Percentiles rank a stretch among this genome's conserved stretches.
Evolutionary conservation across 2,113 vertebrate species (phyloP).

Genomic region (Kryptolebias marmoratus): DNA sequence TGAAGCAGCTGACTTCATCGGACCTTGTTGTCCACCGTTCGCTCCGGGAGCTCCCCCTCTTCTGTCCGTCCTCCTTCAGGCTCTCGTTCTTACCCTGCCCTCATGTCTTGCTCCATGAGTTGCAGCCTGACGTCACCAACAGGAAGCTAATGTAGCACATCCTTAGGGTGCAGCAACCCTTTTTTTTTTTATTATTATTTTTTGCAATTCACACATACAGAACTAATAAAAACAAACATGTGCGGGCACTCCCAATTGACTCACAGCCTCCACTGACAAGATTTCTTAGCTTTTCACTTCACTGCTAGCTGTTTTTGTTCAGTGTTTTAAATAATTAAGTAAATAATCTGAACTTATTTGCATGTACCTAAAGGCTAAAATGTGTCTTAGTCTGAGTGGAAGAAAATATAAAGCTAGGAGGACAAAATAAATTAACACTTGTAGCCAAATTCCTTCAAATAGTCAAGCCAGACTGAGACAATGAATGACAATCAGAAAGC

Average conservation of each 20-base stretch:
- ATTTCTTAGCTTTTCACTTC: slow-evolving; percentile 3
- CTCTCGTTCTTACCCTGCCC: slow-evolving; percentile 30
- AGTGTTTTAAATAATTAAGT: background rate
- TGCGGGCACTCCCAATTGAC: slow-evolving; percentile 15
- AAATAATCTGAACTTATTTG: background rate
- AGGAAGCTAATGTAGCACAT: slow-evolving; percentile 60
- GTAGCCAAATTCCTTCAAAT: background rate
- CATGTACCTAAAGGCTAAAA: too few relatives aligned
- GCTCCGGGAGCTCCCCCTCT: slow-evolving; percentile 8
- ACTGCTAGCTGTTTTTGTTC: background rate
- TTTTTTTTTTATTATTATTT: background rate
- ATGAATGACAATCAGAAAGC: background rate
- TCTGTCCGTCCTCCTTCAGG: slow-evolving; percentile 28
- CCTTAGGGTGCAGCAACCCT: slow-evolving; percentile 57
- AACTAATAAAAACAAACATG: slow-evolving; percentile 26
- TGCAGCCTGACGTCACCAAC: slow-evolving; percentile 68
- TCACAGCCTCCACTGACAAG: background rate
- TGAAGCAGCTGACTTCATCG: slow-evolving; percentile 9
- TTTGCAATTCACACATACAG: slow-evolving; percentile 20
- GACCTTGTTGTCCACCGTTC: slow-evolving; percentile 2
- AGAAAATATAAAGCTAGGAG: too few relatives aligned
- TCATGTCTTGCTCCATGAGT: slow-evolving; percentile 39
- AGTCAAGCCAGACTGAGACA: background rate
- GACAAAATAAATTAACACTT: too few relatives aligned
- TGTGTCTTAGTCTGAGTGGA: too few relatives aligned